These are phyloP conservation scores for Dolichallabes microphthalmus DNA, from an alignment of 2,113 vertebrate genomes.

Conservation along the genomic window DNA sequence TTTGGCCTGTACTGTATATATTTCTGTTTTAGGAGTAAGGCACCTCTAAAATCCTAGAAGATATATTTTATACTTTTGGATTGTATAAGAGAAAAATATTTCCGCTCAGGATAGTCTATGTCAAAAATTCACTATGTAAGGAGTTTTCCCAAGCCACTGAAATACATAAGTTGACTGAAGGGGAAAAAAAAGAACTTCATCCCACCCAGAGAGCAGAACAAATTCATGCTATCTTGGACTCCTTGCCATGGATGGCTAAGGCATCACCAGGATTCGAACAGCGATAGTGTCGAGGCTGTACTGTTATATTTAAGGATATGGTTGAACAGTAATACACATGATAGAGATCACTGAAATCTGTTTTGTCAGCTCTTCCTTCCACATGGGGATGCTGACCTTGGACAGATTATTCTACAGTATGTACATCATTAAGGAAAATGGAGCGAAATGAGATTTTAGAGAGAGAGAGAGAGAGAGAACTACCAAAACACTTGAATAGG, in stretches of 20 bases:
- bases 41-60: neutral
- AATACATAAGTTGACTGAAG: neutral
- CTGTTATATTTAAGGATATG: conserved; percentile 5
- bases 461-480: neutral
- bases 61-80: neutral
- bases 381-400: conserved; percentile 1
- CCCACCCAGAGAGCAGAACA: neutral
- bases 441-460: neutral
- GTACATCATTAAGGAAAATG: neutral
- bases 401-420: conserved; percentile 22
- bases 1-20: no score
- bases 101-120: neutral
- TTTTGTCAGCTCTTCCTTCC: conserved; percentile 2
- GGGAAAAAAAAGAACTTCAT: neutral
- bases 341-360: conserved; percentile 3
- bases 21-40: neutral
- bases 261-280: neutral
- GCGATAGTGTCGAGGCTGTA: neutral
- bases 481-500: neutral
- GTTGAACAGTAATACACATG: conserved; percentile 1
- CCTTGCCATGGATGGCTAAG: neutral
- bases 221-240: neutral
- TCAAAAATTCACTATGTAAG: neutral
- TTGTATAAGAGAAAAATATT: neutral
- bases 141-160: neutral